Conservation (phyloP, 2,113 vertebrate genomes). For the Chrysemys picta region DNA sequence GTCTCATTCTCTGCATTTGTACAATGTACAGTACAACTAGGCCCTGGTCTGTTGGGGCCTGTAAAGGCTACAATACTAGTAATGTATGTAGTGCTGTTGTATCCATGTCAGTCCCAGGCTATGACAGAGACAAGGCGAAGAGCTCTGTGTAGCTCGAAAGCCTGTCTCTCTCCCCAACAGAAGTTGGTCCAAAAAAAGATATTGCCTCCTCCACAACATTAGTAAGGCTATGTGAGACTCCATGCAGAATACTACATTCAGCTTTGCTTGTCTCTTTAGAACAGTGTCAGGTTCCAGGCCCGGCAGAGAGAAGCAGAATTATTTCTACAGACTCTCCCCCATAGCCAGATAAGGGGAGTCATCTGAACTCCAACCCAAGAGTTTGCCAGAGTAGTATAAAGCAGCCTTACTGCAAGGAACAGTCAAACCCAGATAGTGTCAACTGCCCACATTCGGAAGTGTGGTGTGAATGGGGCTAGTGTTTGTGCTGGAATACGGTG, state of each 20-base stretch:
- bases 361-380: neutral
- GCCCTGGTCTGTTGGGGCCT: neutral
- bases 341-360: neutral
- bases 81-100: neutral
- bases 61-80: neutral
- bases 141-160: accelerated
- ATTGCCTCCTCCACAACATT: neutral
- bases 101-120: neutral
- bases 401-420: neutral
- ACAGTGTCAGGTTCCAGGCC: neutral
- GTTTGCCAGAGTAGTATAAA: neutral
- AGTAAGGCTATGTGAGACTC: neutral
- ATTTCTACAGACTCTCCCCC: neutral
- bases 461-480: neutral
- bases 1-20: neutral
- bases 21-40: neutral
- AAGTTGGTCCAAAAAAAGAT: neutral
- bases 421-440: neutral
- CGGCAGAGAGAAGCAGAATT: neutral
- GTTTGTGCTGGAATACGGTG: neutral
- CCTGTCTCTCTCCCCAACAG: neutral
- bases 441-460: neutral
- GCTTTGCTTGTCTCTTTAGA: neutral
- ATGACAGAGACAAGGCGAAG: neutral
- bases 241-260: neutral